Evolutionary conservation across 2,888 invertebrate genomes (phyloP), one percentile per base, ranked within the genome.

Genomic region (Camponotus fellah): DNA sequence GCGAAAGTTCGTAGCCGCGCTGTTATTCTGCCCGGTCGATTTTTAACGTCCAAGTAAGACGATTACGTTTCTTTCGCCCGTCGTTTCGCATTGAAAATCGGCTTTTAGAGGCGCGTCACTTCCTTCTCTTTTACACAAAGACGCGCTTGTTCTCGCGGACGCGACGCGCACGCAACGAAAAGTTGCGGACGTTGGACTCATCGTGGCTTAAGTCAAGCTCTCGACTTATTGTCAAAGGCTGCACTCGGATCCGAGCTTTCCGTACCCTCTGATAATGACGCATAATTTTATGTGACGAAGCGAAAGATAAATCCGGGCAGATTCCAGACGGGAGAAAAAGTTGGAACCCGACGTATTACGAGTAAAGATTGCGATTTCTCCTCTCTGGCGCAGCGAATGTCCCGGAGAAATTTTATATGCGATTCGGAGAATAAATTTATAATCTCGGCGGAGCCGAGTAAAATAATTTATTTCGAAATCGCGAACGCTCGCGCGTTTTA

Each of bases 41-140:
- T 85, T 76, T 84, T 84, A 76, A 58, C 75, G 71, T 65, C 53
- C 76, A 66, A 43, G 64, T 84, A 85, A 85, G 81, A 56, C 80
- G 85, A 85, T 84, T 84, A 85, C 64, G 32, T 60, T 56, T 71
- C 60, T 46, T 58, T 77, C 56, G 34, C 1, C 66, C 56, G 69
- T 84, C 81, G 71, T 58, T 69, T 60, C 43, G 81, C 84, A 85
- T 85, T 85, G 71, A 84, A 66, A 76, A 62, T 77, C 37, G 58
- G 81, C 84, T 85, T 82, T 84, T n/a, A 21, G 53, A 37, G 46
- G 32, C 62, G 32, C 68, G 82, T 64, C 69, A 12, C 43, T 69
- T 62, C 64, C 26, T 53, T 43, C n/a, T 17, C 40, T 64, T 53
- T 9, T n/a, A 79, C 2, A 40, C 6, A 62, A 32, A 62, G 40